phyloP scores from a whole-genome alignment of 2,888 invertebrate genomes.

The Scrobipalpa costella region DNA sequence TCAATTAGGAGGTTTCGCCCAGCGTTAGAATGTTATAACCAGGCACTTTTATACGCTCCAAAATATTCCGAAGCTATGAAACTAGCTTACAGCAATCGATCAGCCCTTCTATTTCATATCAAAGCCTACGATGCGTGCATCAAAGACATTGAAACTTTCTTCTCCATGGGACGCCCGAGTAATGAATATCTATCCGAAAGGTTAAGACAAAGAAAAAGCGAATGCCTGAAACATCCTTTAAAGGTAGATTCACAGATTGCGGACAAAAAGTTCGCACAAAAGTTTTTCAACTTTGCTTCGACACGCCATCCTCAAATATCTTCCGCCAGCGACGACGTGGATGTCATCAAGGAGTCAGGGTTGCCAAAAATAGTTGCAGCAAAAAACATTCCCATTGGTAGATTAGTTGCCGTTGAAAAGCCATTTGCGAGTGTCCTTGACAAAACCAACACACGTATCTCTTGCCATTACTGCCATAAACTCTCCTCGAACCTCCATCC shows the following conservation, averaged over 20 bases:
- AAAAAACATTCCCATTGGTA: slow-evolving; percentile 27
- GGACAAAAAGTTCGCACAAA: slow-evolving; percentile 25
- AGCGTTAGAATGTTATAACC: slow-evolving; percentile 36
- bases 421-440: slow-evolving; percentile 23
- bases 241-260: neutral
- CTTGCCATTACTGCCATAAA: slow-evolving; percentile 30
- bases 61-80: slow-evolving; percentile 31
- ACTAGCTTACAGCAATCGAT: slow-evolving; percentile 36
- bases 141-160: slow-evolving; percentile 34
- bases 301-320: slow-evolving; percentile 25
- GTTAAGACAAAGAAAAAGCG: neutral
- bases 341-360: slow-evolving; percentile 9
- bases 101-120: slow-evolving; percentile 32
- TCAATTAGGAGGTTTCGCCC: slow-evolving; percentile 21
- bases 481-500: slow-evolving; percentile 27
- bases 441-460: neutral
- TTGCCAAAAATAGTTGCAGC: slow-evolving; percentile 25
- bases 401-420: slow-evolving; percentile 26
- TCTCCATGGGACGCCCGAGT: slow-evolving; percentile 30
- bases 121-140: slow-evolving; percentile 31
- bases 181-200: neutral
- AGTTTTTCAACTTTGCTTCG: slow-evolving; percentile 28
- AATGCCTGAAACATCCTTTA: neutral
- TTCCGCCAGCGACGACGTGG: slow-evolving; percentile 24
- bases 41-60: slow-evolving; percentile 35